Evolutionary conservation across 2,797 vertebrate species (phyloP), one percentile per base, ranked within the genome.

Genomic region (Gadopsis marmoratus): DNA sequence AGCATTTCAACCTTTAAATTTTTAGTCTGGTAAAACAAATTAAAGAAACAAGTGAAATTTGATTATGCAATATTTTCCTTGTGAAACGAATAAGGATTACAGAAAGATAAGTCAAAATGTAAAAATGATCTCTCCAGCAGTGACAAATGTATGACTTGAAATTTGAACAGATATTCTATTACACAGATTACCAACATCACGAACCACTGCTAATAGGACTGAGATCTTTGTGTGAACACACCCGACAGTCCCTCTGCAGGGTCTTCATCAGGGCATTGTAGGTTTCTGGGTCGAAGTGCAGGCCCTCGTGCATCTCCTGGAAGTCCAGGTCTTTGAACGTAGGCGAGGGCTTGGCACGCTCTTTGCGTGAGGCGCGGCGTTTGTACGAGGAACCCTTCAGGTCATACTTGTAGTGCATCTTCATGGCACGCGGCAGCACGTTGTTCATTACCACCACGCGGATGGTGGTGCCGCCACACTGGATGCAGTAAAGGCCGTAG

Each of bases 311-410:
- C 94, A 96, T 96, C 84, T 99, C 97, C 86, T 98, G 96, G 89
- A 99, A 99, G 95, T 99, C 98, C 93, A 99, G 93, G 92, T 99
- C 98, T 88, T 99, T 99, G 90, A 97, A 99, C 0, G 97, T 99
- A 70, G 97, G 98, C 1, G 93, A 96, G 73, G 93, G 65, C 85
- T 99, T 99, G 78, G 90, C 81, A 0, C 95, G 94, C 86, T 99
- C 98, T 86, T 97, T 99, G 31, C 96, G 95, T 6, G 97, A 98
- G 14, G 98, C 97, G 4, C 96, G 95, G 5, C 98, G 95, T 81
- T 98, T 99, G 89, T 98, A 97, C 0, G 97, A 98, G 6, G 98
- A 99, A 0, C 98, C 98, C 90, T 99, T 99, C 91, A 99, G 94
- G 93, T 99, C 98, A 1, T 98, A 99, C 0, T 96, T 99, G 92